Evolutionary conservation across 2,797 vertebrate genomes (phyloP).

Genomic region (Macrochelys suwanniensis): DNA sequence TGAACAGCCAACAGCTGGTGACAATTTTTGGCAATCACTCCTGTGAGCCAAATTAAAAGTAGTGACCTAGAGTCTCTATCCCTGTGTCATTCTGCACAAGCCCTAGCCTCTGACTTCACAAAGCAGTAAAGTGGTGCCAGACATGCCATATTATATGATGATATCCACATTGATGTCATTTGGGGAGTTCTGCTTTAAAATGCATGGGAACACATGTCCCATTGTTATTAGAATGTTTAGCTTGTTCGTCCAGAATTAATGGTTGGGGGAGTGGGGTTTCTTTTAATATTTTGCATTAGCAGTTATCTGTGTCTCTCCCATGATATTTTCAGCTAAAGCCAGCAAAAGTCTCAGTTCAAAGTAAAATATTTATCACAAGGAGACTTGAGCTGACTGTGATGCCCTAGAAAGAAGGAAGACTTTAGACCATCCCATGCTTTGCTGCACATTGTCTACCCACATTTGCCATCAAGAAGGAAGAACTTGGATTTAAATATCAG

Average conservation of each 20-base stretch:
- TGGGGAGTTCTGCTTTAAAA: not conserved
- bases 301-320: not conserved
- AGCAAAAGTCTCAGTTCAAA: not conserved
- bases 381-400: fast-evolving
- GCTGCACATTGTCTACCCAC: no score
- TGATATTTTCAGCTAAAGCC: not conserved
- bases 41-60: not conserved
- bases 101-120: not conserved
- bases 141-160: not conserved
- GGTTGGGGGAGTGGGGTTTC: not conserved
- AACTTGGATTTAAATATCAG: not conserved
- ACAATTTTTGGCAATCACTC: not conserved
- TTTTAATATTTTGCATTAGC: not conserved
- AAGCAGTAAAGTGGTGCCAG: not conserved
- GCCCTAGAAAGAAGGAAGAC: not conserved
- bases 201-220: not conserved
- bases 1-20: not conserved
- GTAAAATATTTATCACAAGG: not conserved
- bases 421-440: no score
- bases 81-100: not conserved
- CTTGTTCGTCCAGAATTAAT: not conserved
- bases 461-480: no score
- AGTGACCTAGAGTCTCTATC: not conserved
- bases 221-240: not conserved
- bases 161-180: not conserved